Base-by-base conservation (phyloP, 2,113 vertebrate species). In the Paraplagusia blochii region DNA sequence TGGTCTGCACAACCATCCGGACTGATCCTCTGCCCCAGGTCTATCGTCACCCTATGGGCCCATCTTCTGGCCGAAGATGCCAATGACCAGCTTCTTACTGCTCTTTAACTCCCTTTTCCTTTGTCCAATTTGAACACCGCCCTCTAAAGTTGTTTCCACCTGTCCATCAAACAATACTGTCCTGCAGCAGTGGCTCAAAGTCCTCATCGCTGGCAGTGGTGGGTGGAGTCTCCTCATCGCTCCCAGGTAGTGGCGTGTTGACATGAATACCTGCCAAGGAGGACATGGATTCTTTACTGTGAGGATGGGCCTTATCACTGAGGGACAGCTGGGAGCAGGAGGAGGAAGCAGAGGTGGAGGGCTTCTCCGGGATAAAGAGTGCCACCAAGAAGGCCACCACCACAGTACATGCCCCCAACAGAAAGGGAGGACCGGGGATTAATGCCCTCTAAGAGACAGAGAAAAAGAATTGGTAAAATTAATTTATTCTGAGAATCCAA, bases 401-500 rank as follows among this genome's bases (percentile, higher is more conserved):
- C 66, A 97, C 96, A 11, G 93, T 84, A 68, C 93, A 95, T 0
- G 95, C 92, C 44, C 96, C 96, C 66, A 95, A 87, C 36, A 99
- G 86, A 86, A 98, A 99, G 4, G 96, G 95, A 0, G 96, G 96
- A 14, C 97, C 97, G 4, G 96, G 95, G 72, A 99, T 83, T 10
- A 91, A 60, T 0, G 85, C 47, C 42, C 68, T 89, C 96, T 97
- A 69, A 12, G 33, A 9, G 8, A 45, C 6, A 51, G 2, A 63
- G 45, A 3, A 14, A 15, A 3, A 49, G 13, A 16, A 0, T 0
- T 9, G 13, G 38, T 11, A 29, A 29, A 29, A 29, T 4, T 29
- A 6, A 6, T 29, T 29, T 29, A 6, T 29, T 29, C 22, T 29
- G 22, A 29, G 6, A 29, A 2, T 29, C 6, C 22, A 2, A 2